phyloP scores from a whole-genome alignment of 2,113 vertebrate genomes.

The Elaphurus davidianus region DNA sequence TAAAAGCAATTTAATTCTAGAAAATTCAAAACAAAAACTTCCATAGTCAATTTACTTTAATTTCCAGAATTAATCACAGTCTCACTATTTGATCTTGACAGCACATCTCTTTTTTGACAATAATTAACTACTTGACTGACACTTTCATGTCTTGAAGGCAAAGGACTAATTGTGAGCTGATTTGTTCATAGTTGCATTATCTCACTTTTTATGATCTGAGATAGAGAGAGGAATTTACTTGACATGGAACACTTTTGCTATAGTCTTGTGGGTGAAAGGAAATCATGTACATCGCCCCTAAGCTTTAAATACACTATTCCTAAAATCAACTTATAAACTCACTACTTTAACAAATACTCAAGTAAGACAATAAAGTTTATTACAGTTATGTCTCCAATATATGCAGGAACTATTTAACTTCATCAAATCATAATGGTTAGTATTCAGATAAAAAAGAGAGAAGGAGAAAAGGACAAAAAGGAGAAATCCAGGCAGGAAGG shows the following conservation, averaged over 20 bases:
- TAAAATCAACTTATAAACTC: slow-evolving; percentile 49
- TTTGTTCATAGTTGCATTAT: slow-evolving; percentile 40
- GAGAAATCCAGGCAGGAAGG: background rate
- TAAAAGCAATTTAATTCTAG: slow-evolving; percentile 51
- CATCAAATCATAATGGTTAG: background rate
- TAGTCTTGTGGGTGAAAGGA: background rate
- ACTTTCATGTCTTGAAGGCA: slow-evolving; percentile 36
- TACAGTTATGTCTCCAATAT: background rate
- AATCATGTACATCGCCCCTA: background rate
- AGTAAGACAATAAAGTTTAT: background rate
- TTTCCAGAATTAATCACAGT: slow-evolving; percentile 68
- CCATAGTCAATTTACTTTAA: slow-evolving; percentile 52
- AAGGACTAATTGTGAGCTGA: slow-evolving; percentile 37
- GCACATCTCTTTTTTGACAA: background rate
- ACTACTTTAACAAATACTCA: slow-evolving; percentile 31
- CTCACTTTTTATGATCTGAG: slow-evolving; percentile 34
- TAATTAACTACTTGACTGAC: slow-evolving; percentile 47
- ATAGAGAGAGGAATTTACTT: background rate
- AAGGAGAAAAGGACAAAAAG: background rate
- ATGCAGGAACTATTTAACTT: background rate
- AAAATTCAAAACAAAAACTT: slow-evolving; percentile 59
- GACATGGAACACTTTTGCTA: background rate
- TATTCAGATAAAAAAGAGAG: background rate
- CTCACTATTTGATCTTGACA: slow-evolving; percentile 43
- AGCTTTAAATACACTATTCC: background rate